Base-by-base conservation (phyloP, 2,797 vertebrate genomes). In the Sebastolobus alascanus region DNA sequence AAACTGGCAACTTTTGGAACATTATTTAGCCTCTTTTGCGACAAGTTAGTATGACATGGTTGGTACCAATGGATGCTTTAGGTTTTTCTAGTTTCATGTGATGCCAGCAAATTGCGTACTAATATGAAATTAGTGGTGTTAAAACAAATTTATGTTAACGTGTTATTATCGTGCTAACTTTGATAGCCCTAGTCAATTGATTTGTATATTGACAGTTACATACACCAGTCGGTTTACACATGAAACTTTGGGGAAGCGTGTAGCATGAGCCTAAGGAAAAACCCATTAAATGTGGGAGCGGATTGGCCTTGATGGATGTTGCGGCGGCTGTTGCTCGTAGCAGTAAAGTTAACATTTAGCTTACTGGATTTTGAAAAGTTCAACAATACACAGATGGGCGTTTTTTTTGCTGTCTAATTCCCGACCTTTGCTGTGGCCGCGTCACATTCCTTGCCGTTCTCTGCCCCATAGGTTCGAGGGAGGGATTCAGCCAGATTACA, bases 401-500 rank as follows among this genome's bases (percentile, higher is more conserved):
- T 27, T 76, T 35, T 65, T 40, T 38, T 63, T 8, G 18, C 20
- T 35, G 31, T 59, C 1, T 37, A 61, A 27, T 59, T 54, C 55
- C 18, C 8, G 12, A 35, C 29, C 56, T 46, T 33, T 35, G 5
- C 67, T 5, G 8, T 11, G 22, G n/a, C 27, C 10, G 12, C 1
- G 37, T 54, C 76, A 52, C 84, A 73, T 87, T 84, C 80, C 70
- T 79, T 29, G n/a, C 37, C 4, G n/a, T 78, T 80, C 65, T 72
- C 60, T 25, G 46, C 14, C 74, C 68, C 52, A n/a, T 27, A 79
- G 73, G 79, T 81, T 81, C 76, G 38, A 74, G 2, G 38, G 25
- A 56, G 37, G 27, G 50, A 73, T 59, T 27, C 68, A 65, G 75
- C 31, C 74, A 73, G 83, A 94, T 93, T 76, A 85, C 87, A 85